Conservation (phyloP, 1,140 invertebrate species). For the Cheumatopsyche charites region DNA sequence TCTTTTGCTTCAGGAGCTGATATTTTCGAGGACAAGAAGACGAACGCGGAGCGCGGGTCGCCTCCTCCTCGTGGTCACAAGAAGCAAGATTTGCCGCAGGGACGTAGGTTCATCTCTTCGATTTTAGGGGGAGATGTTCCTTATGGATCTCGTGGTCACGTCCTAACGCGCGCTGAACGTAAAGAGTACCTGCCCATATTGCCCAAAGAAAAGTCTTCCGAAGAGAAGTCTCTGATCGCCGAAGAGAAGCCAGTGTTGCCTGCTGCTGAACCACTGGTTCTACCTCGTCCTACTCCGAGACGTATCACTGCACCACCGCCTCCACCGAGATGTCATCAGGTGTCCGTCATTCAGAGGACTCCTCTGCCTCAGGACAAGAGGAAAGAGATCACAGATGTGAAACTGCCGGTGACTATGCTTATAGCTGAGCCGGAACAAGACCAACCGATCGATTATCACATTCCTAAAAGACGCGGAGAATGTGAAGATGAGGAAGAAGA, state of each 20-base stretch:
- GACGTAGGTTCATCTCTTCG: constrained; percentile 76
- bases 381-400: constrained; percentile 62
- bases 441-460: constrained; percentile 86
- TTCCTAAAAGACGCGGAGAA: constrained; percentile 76
- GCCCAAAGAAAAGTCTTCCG: constrained; percentile 54
- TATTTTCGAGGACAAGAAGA: constrained; percentile 57
- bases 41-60: constrained; percentile 44
- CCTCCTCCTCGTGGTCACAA: constrained; percentile 55
- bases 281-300: constrained; percentile 60
- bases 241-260: constrained; percentile 57
- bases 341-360: constrained; percentile 83
- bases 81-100: constrained; percentile 51
- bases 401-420: constrained; percentile 58
- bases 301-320: constrained; percentile 58
- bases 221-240: constrained; percentile 56
- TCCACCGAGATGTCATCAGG: constrained; percentile 66
- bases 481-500: constrained; percentile 67
- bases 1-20: constrained; percentile 57
- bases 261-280: constrained; percentile 55
- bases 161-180: constrained; percentile 76
- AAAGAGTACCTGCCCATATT: constrained; percentile 76
- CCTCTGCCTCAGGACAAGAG: constrained; percentile 64
- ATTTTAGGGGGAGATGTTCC: constrained; percentile 77
- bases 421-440: constrained; percentile 72
- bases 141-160: constrained; percentile 73